These are phyloP conservation scores for Zoanthus sansibaricus DNA, from an alignment of 92 coral and sea anemone genomes.

Conservation along the genomic window DNA sequence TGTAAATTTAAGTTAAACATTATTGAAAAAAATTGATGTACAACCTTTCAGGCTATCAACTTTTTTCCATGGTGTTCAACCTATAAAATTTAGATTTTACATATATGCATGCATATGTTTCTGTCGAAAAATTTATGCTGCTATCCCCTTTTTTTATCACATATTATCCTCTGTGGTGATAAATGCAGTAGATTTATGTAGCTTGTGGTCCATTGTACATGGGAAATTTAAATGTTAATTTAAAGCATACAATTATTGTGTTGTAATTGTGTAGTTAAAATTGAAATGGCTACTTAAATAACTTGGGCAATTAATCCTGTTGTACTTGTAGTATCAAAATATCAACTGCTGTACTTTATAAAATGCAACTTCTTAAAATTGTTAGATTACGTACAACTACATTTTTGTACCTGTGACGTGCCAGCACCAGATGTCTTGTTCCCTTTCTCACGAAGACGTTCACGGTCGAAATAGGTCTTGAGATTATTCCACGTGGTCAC, in stretches of 20 bases:
- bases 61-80: conserved; percentile 7
- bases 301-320: conserved; percentile 7
- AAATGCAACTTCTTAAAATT: background rate
- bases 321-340: conserved; percentile 15
- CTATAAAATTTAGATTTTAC: background rate
- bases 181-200: background rate
- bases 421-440: background rate
- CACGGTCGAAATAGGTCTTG: background rate
- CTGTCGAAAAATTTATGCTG: background rate
- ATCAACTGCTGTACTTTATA: background rate
- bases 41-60: conserved; percentile 5
- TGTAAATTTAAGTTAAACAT: background rate
- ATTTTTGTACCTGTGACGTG: background rate
- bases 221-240: conserved; percentile 5
- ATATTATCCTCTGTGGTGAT: background rate
- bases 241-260: background rate
- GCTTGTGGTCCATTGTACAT: conserved; percentile 9
- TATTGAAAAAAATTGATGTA: background rate
- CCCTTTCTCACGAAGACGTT: background rate
- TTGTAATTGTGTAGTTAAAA: conserved; percentile 5
- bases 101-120: conserved; percentile 5
- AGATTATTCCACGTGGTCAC: background rate
- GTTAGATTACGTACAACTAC: background rate
- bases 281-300: conserved; percentile 5
- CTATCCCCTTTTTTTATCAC: conserved; percentile 4